Percentiles rank a stretch among this genome's conserved stretches.
Conservation (phyloP, 2,797 vertebrate genomes). For the Zalophus californianus region DNA sequence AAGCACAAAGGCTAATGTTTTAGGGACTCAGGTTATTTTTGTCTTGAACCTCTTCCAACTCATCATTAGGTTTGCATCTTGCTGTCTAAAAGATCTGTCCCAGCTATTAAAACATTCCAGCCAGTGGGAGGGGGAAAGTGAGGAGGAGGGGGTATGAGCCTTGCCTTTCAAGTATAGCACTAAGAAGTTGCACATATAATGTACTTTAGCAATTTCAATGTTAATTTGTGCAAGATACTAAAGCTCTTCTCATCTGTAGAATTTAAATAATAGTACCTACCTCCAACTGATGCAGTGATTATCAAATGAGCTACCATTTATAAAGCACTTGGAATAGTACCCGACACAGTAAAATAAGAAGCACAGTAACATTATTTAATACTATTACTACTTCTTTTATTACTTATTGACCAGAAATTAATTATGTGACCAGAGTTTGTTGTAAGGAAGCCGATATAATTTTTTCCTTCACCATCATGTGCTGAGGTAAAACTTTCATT, state of each 20-base stretch:
- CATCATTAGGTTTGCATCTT: not conserved
- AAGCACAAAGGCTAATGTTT: not conserved
- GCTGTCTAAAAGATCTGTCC: not conserved
- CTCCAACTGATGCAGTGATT: not conserved
- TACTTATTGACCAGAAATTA: not conserved
- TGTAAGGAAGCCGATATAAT: not conserved
- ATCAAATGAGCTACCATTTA: not conserved
- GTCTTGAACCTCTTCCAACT: not conserved
- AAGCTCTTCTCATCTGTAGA: not conserved
- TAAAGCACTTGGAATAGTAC: not conserved
- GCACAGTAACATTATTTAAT: not conserved
- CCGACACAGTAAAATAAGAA: not conserved
- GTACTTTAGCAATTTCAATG: not conserved
- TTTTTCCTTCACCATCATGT: not conserved
- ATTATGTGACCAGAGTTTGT: not conserved
- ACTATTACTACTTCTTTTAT: not conserved
- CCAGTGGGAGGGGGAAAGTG: not conserved
- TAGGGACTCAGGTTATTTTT: not conserved
- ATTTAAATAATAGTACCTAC: not conserved
- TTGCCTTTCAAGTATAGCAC: not conserved
- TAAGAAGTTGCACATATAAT: not conserved
- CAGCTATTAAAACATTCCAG: not conserved
- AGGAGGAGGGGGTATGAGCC: not conserved
- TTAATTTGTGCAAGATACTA: not conserved
- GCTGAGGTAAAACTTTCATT: not conserved